Evolutionary conservation across 2,113 vertebrate species (phyloP).

Genomic region (Aptenodytes forsteri): DNA sequence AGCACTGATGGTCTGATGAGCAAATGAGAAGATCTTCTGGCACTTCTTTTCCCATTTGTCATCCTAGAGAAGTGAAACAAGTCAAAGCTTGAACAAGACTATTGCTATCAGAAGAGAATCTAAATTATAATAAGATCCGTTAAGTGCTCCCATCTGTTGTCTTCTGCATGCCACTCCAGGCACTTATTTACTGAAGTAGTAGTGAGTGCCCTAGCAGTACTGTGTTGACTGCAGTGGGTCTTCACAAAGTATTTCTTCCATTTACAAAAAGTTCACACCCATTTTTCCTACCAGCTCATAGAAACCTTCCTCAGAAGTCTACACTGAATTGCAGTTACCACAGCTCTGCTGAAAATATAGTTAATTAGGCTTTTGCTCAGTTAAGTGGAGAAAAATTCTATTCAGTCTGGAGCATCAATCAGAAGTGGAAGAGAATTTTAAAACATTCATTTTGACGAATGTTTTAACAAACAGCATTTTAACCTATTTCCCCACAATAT

Average conservation of each 20-base stretch:
- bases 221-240: neutral
- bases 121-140: neutral
- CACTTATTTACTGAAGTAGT: neutral
- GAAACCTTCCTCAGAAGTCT: neutral
- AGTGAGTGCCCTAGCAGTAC: neutral
- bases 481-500: neutral
- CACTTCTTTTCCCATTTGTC: conserved; percentile 99
- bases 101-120: neutral
- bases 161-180: neutral
- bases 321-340: neutral
- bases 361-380: no score
- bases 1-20: conserved; percentile 97
- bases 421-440: neutral
- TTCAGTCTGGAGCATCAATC: neutral
- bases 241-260: neutral
- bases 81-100: neutral
- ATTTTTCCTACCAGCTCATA: neutral
- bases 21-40: conserved; percentile 99
- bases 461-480: neutral
- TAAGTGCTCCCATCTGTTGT: neutral
- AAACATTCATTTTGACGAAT: neutral
- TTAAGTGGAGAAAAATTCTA: neutral
- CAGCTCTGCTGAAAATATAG: neutral
- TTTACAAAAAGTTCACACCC: neutral
- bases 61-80: conserved; percentile 77